A percentile compares a stretch with the other conserved stretches of the same genome.
phyloP scores from a whole-genome alignment of 2,888 invertebrate genomes.

The Pyrocoelia pectoralis region DNA sequence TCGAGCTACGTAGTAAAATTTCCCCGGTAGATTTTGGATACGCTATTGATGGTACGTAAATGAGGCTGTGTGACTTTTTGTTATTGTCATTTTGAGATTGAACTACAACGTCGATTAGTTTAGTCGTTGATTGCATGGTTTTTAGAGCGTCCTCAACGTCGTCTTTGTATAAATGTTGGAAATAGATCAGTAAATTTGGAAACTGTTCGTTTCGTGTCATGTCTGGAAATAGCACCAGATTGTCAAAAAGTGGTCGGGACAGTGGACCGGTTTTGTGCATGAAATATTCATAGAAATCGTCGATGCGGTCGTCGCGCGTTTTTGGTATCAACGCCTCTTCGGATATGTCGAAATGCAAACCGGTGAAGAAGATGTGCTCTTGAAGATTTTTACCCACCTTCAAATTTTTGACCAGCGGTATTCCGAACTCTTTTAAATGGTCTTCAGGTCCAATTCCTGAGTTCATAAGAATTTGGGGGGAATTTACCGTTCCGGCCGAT shows the following conservation, averaged over 20 bases:
- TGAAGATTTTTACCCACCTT: slow-evolving; percentile 55
- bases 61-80: slow-evolving; percentile 42
- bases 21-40: slow-evolving; percentile 13
- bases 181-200: slow-evolving; percentile 45
- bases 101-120: slow-evolving; percentile 42
- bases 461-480: slow-evolving; percentile 67
- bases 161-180: slow-evolving; percentile 43
- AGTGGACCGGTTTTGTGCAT: slow-evolving; percentile 62
- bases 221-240: slow-evolving; percentile 63
- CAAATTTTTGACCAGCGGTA: slow-evolving; percentile 45
- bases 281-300: slow-evolving; percentile 60
- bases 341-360: slow-evolving; percentile 32
- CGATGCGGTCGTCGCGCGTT: slow-evolving; percentile 21
- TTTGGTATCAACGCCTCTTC: slow-evolving; percentile 24
- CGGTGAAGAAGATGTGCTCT: slow-evolving; percentile 52
- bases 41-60: slow-evolving; percentile 12
- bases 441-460: slow-evolving; percentile 65
- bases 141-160: slow-evolving; percentile 51
- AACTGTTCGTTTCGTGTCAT: slow-evolving; percentile 56
- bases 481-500: slow-evolving; percentile 70
- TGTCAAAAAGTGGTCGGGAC: slow-evolving; percentile 54
- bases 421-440: slow-evolving; percentile 52
- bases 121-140: slow-evolving; percentile 41
- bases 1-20: slow-evolving; percentile 1
- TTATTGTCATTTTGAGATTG: slow-evolving; percentile 47